phyloP scores from a whole-genome alignment of 2,888 invertebrate genomes.

The Melieria picta region DNA sequence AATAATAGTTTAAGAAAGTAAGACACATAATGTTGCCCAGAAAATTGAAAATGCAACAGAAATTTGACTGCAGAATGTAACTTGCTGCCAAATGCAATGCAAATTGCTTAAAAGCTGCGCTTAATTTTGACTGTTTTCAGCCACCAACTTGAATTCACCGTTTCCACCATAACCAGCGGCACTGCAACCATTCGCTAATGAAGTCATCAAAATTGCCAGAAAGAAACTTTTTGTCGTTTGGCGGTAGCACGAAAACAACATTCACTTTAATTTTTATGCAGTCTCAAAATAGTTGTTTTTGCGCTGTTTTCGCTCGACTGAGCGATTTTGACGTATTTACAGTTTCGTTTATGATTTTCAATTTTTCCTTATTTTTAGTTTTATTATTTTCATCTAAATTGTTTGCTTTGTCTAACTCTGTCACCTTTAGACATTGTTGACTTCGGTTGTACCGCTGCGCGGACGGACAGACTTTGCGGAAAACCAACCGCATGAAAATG shows the following conservation, averaged over 20 bases:
- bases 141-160: too few relatives aligned
- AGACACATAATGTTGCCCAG: too few relatives aligned
- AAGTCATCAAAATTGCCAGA: slow-evolving; percentile 3
- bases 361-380: neutral
- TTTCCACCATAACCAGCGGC: neutral
- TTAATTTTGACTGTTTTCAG: too few relatives aligned
- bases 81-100: too few relatives aligned
- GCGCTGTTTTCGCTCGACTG: neutral
- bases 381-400: neutral
- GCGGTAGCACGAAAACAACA: neutral
- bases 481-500: neutral
- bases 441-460: neutral
- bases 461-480: neutral
- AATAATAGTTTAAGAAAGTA: too few relatives aligned
- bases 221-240: neutral
- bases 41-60: too few relatives aligned
- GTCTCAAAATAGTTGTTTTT: neutral
- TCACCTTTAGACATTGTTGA: neutral
- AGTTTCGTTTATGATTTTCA: neutral
- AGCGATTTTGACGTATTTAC: neutral
- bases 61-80: too few relatives aligned
- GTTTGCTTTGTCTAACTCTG: neutral
- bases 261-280: neutral
- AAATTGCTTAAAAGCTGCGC: too few relatives aligned
- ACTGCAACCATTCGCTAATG: neutral